phyloP scores from a whole-genome alignment of 2,888 invertebrate species.

The Alcis repandata region DNA sequence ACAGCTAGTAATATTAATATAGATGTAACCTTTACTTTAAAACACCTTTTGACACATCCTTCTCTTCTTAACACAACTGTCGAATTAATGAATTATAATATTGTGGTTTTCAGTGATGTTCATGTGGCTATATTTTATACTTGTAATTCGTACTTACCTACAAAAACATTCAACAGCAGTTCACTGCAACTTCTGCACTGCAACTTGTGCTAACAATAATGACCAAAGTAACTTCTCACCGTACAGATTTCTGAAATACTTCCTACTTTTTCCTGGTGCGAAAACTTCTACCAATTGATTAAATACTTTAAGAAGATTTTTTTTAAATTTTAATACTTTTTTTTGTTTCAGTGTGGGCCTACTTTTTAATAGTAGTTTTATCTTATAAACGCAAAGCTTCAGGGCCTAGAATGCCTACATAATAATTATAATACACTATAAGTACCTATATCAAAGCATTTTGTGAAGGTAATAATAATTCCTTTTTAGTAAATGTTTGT shows the following conservation, averaged over 20 bases:
- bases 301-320: neutral
- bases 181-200: neutral
- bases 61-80: no score
- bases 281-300: conserved; percentile 6
- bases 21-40: no score
- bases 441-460: conserved; percentile 3
- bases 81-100: neutral
- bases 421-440: neutral
- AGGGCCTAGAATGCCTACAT: conserved; percentile 4
- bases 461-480: conserved; percentile 3
- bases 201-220: neutral
- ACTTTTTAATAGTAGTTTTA: conserved; percentile 71
- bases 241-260: neutral
- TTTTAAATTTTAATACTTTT: conserved; percentile 31
- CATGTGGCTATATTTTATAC: conserved; percentile 54
- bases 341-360: conserved; percentile 72
- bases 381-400: conserved; percentile 59
- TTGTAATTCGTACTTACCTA: conserved; percentile 49
- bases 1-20: no score
- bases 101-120: conserved; percentile 56
- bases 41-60: no score
- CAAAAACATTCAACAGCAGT: neutral
- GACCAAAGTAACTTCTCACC: neutral
- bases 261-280: conserved; percentile 2
- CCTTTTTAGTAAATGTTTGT: neutral